A percentile compares a stretch with the other conserved stretches of the same genome.
Evolutionary conservation across 2,113 vertebrate species (phyloP).

Genomic region (Pandion haliaetus): DNA sequence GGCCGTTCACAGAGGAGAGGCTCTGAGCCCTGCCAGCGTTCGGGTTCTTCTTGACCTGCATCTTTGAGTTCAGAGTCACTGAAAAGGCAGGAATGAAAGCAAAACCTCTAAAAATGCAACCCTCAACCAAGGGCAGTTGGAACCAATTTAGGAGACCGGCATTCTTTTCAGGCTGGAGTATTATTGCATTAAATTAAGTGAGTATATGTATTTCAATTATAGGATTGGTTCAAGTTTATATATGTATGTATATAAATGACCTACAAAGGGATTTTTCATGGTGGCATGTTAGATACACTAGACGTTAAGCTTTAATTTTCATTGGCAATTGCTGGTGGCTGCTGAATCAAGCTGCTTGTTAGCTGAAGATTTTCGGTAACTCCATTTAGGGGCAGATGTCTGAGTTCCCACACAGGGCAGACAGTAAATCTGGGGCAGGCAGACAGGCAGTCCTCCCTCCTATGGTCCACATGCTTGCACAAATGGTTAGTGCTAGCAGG

Average conservation of each 20-base stretch:
- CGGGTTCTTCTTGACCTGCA: background rate
- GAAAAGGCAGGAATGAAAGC: background rate
- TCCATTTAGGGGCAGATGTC: background rate
- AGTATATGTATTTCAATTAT: background rate
- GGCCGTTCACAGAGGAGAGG: rapidly evolving
- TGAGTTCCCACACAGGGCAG: background rate
- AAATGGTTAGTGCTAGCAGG: background rate
- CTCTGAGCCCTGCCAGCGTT: background rate
- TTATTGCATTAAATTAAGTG: background rate
- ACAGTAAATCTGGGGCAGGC: background rate
- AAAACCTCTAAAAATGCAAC: background rate
- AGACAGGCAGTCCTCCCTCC: background rate
- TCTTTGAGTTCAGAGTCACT: background rate
- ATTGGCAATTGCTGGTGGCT: background rate
- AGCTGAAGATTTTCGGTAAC: background rate
- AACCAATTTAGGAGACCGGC: background rate
- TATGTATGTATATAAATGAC: background rate
- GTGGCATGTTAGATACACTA: background rate
- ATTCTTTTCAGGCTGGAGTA: background rate
- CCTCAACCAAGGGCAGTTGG: background rate
- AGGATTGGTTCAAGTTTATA: background rate
- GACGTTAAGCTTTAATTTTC: background rate
- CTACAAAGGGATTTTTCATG: background rate
- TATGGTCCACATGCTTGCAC: rapidly evolving
- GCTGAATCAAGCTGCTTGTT: background rate